A percentile compares a stretch with the other conserved stretches of the same genome.
Evolutionary conservation across 2,113 vertebrate genomes (phyloP).

Genomic region (Cnemophilus loriae): DNA sequence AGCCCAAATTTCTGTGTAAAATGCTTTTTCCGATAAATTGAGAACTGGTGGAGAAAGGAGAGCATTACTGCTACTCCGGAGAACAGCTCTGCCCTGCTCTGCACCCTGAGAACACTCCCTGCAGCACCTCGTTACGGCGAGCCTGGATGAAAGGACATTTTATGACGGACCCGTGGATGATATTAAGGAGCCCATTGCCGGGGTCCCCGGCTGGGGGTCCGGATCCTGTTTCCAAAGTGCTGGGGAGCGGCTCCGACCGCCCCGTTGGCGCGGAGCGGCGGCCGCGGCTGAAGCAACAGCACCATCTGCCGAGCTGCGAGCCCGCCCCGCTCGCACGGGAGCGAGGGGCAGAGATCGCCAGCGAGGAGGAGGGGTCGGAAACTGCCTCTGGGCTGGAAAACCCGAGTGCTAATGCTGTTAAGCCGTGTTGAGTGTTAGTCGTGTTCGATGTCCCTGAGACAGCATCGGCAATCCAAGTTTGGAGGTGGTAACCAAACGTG

Average conservation of each 20-base stretch:
- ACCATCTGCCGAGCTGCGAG: conserved; percentile 6
- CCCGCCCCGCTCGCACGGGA: too few relatives aligned
- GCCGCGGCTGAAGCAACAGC: conserved; percentile 2
- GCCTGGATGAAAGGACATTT: neutral
- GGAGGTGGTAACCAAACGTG: neutral
- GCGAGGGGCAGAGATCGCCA: neutral
- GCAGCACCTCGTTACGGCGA: neutral
- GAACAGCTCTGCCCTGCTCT: neutral
- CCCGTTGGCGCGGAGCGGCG: accelerated
- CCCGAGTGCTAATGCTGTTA: accelerated
- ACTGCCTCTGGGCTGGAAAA: neutral
- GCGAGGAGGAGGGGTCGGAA: neutral
- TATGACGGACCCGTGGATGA: accelerated
- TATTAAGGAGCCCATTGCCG: accelerated
- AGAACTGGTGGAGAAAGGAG: neutral
- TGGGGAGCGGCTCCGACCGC: accelerated
- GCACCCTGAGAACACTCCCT: neutral
- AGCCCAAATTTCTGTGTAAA: neutral
- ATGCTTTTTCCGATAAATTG: neutral
- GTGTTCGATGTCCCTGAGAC: accelerated
- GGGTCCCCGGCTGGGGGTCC: too few relatives aligned
- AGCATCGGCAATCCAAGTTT: neutral
- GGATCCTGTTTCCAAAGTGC: accelerated
- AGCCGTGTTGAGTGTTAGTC: neutral
- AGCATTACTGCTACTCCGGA: accelerated